Evolutionary conservation across 2,888 invertebrate genomes (phyloP).

Genomic region (Oeneis ivallda): DNA sequence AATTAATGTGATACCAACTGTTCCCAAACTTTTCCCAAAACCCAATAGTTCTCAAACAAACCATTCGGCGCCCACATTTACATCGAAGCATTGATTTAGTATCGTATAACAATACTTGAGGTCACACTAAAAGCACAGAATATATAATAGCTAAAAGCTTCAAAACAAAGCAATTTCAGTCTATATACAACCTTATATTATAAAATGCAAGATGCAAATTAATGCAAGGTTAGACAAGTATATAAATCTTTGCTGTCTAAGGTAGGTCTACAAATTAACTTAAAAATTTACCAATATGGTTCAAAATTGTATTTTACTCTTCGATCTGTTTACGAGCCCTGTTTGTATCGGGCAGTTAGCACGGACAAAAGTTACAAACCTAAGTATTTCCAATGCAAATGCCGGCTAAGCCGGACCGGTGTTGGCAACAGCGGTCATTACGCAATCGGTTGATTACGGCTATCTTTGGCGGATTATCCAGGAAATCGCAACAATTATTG

Average conservation of each 20-base stretch:
- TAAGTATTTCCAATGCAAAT: constrained; percentile 42
- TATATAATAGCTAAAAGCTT: constrained; percentile 27
- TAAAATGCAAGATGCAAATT: constrained; percentile 11
- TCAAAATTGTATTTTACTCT: background rate
- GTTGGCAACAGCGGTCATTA: constrained; percentile 33
- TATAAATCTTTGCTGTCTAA: background rate
- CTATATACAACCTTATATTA: constrained; percentile 10
- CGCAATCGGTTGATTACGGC: constrained; percentile 36
- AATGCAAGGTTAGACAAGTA: constrained; percentile 1
- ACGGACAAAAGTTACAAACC: constrained; percentile 37
- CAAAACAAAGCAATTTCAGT: background rate
- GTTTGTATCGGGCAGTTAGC: constrained; percentile 37
- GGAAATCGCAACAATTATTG: constrained; percentile 7
- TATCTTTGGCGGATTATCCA: constrained; percentile 26
- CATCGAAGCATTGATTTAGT: constrained; percentile 37
- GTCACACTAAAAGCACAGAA: constrained; percentile 27
- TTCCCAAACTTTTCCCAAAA: constrained; percentile 26
- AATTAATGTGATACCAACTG: background rate
- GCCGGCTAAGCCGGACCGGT: constrained; percentile 37
- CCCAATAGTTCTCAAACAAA: constrained; percentile 34
- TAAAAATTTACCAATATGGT: background rate
- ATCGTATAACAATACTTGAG: constrained; percentile 28
- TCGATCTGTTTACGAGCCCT: constrained; percentile 23
- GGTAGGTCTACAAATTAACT: constrained; percentile 24
- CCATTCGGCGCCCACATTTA: constrained; percentile 34